Base-by-base conservation (phyloP, 2,888 invertebrate species). In the Holacanthella duospinosa region DNA sequence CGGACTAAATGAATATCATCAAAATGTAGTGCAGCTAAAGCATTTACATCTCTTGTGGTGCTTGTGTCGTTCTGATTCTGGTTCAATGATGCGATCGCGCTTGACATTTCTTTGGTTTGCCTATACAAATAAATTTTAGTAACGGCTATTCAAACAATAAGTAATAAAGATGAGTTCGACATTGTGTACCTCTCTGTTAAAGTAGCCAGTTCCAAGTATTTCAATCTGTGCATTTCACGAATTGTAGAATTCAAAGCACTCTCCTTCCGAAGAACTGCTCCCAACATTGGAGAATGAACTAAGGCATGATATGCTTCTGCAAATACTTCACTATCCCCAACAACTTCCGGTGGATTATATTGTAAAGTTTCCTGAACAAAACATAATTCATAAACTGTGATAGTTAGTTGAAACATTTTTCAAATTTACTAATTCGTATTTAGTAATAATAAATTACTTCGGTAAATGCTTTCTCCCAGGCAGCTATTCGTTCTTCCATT, bases 71-170 rank as follows among this genome's bases (percentile, higher is more conserved):
- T 89, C 57, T 93, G 79, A 75, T 90, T 89, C 56, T 93, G 79
- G n/a, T n/a, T n/a, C n/a, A n/a, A n/a, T 60, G 86, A 83, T 68
- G 88, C 86, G 55, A 94, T 84, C 60, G 90, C 89, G 48, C 85
- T 81, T 71, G 89, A 87, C 92, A 94, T 93, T 80, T 94, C 94
- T 73, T 86, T 83, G 48, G 87, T 87, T 80, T 93, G 92, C 60
- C 88, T 87, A 72, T 28, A 44, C 27, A 57, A 55, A 61, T 27
- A 53, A 21, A 53, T 19, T 19, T 6, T 9, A 62, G 43, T 27
- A 44, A n/a, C 16, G 36, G 44, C 3, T 36, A 16, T 16, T 36
- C 36, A 58, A 44, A 44, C 19, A 58, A 26, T 28, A 9, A 60
- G 12, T 43, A 55, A 36, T 25, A 56, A 6, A 19, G 19, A 25